phyloP scores from a whole-genome alignment of 2,797 vertebrate species.

The Apodemus agrarius region DNA sequence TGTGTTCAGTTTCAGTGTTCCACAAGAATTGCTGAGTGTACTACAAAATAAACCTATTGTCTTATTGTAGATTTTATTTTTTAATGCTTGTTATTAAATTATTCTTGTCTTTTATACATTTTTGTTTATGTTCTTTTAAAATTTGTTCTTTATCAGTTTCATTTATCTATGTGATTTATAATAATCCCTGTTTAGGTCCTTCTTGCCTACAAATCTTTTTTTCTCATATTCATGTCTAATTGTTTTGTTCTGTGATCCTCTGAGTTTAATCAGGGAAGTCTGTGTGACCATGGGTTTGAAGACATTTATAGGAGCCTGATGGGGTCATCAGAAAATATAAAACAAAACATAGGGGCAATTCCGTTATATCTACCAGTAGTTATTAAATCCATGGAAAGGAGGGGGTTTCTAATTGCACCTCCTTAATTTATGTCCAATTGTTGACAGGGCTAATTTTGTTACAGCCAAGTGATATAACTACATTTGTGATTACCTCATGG shows the following conservation, averaged over 20 bases:
- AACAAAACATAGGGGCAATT: background rate
- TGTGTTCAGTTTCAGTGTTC: background rate
- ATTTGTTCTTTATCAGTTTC: background rate
- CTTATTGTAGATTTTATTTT: background rate
- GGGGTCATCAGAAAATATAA: too few relatives aligned
- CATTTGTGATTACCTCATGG: background rate
- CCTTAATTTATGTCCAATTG: background rate
- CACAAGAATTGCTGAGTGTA: background rate
- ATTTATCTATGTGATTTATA: background rate
- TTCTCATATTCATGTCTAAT: background rate
- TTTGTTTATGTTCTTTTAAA: background rate
- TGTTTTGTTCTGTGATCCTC: background rate
- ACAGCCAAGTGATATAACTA: background rate
- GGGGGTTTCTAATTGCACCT: background rate
- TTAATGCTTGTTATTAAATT: background rate
- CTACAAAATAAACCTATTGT: background rate
- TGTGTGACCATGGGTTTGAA: background rate
- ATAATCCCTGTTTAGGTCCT: too few relatives aligned
- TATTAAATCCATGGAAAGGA: background rate
- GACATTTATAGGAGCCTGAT: background rate
- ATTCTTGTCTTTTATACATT: background rate
- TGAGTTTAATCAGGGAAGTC: background rate
- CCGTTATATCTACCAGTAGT: background rate
- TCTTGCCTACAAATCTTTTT: background rate
- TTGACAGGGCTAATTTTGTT: background rate